phyloP scores from a whole-genome alignment of 92 coral and sea anemone species.

The Phenganax marumi region DNA sequence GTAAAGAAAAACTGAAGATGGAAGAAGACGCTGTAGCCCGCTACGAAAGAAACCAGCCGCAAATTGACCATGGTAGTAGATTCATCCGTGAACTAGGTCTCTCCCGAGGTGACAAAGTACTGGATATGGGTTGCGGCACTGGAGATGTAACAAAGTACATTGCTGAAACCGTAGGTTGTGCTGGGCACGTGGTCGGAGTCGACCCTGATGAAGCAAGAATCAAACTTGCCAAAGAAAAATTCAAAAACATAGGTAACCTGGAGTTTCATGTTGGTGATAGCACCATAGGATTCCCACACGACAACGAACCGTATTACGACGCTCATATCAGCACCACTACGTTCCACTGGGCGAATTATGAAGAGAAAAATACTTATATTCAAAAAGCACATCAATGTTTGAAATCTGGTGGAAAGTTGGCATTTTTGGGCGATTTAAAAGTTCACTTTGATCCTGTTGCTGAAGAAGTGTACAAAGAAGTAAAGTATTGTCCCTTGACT shows the following conservation, averaged over 20 bases:
- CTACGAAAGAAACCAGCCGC: background rate
- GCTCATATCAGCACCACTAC: background rate
- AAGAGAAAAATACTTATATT: background rate
- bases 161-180: background rate
- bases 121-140: conserved; percentile 26
- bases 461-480: background rate
- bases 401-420: conserved; percentile 6
- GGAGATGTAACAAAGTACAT: background rate
- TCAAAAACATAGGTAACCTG: background rate
- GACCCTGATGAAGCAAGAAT: conserved; percentile 23
- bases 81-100: background rate
- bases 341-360: conserved; percentile 4
- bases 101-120: background rate
- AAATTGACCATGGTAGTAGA: background rate
- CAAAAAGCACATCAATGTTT: conserved; percentile 8
- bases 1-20: background rate
- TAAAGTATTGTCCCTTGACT: background rate
- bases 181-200: conserved; percentile 10
- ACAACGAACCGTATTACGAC: background rate
- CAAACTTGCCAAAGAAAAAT: background rate
- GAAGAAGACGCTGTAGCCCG: background rate
- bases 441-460: background rate
- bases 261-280: background rate
- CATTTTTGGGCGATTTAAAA: background rate
- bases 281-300: background rate